Evolutionary conservation across 2,113 vertebrate genomes (phyloP).

Genomic region (Trichechus manatus): DNA sequence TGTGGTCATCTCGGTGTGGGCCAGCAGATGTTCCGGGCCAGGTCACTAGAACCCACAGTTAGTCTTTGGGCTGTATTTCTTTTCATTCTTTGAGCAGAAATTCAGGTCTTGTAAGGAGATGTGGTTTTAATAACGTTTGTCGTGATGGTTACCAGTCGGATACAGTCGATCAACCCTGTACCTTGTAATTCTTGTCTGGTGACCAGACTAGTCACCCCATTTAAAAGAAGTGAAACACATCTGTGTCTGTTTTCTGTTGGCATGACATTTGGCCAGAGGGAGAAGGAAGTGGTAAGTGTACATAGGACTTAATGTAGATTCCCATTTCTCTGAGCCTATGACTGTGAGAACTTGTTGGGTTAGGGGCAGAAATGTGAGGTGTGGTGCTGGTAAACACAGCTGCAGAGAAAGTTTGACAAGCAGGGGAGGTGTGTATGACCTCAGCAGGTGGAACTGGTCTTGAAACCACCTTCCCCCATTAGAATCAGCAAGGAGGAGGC

Average conservation of each 20-base stretch:
- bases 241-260: neutral
- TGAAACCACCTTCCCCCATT: neutral
- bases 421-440: neutral
- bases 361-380: neutral
- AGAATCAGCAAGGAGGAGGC: neutral
- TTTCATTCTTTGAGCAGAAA: slow-evolving; percentile 51
- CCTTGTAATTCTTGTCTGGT: slow-evolving; percentile 53
- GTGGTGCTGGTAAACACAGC: neutral
- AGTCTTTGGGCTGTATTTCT: neutral
- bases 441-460: neutral
- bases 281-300: neutral
- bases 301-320: fast-evolving
- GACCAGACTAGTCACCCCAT: neutral
- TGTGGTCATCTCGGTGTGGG: neutral
- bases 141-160: neutral
- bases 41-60: neutral
- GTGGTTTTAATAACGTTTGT: neutral
- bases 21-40: too few relatives aligned
- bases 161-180: neutral
- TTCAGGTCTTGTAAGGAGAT: neutral
- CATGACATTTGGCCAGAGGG: neutral
- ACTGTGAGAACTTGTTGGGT: neutral
- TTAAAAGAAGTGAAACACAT: neutral
- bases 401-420: neutral
- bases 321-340: neutral